Evolutionary conservation across 2,113 vertebrate species (phyloP), one percentile per base, ranked within the genome.

Genomic region (Channa maculata): DNA sequence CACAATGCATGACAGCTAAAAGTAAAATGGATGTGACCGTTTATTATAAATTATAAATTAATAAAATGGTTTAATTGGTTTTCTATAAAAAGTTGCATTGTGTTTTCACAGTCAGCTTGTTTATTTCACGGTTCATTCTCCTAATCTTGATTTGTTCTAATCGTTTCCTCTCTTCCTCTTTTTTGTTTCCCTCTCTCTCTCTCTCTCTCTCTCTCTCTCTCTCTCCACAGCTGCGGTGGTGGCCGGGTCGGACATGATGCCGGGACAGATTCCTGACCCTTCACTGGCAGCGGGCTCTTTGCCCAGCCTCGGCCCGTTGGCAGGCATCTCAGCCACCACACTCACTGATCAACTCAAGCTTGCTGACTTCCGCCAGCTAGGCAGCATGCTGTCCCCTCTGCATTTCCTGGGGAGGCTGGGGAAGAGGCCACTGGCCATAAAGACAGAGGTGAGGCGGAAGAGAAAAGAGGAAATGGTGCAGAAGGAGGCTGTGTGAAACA

Each of bases 191-290:
- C 24, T 60, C 44, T 12, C 50, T 68, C 57, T 46, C 59, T 59
- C 12, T 41, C 6, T 68, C 24, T 48, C 11, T 67, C 4, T 9
- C 12, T 36, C 49, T 14, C 59, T 70, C 48, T 58, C 59, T 70
- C 15, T 60, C 44, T 13, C 50, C 33, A 41, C 36, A 86, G 87
- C 80, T 72, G 91, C 77, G 85, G 90, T 74, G 87, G 89, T 65
- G 77, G 89, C 79, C 85, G 85, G 67, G 90, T 72, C 86, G 96
- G 96, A 95, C 94, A 98, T 98, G 97, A 98, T 98, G 97, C 97
- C 97, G 81, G 97, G 96, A 92, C 97, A 98, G 95, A 97, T 98
- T 70, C 97, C 96, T 78, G 97, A 98, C 94, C 96, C 96, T 84
- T 95, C 96, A 3, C 89, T 98, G 93, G 95, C 96, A 39, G 95